Base-by-base conservation (phyloP, 1,140 invertebrate species). In the Batillaria attramentaria region DNA sequence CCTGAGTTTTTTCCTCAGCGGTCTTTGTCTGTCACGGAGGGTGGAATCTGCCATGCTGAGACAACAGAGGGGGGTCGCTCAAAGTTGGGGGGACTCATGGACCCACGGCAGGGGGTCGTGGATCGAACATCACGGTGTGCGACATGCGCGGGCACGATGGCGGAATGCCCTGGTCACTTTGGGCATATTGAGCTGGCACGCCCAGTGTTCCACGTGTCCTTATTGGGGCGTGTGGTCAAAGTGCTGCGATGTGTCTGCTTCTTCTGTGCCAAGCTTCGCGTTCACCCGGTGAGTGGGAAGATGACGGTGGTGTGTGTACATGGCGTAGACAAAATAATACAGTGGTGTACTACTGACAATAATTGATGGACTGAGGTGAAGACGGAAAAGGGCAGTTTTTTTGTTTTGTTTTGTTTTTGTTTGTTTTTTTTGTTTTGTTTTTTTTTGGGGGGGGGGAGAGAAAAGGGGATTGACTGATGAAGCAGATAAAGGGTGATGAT, bases 131-230 rank as follows among this genome's bases (percentile, higher is more conserved):
- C 90, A 3, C 93, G 97, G 62, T 99, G 98, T 91, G 97, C 98
- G 90, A 99, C 98, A 0, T 99, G 99, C 92, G 97, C 98, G 70
- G 98, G 95, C 39, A 99, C 97, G 86, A 97, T 99, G 96, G 95
- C 95, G 1, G 98, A 99, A 91, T 99, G 99, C 91, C 97, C 98
- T n/a, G 99, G 99, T 1, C 99, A 99, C 91, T 99, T 99, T 93
- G 99, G 98, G 28, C 99, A 99, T 89, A 96, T 99, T 81, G 97
- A 99, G 91, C 92, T 99, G 72, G 95, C 98, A 0, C 99, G 99
- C 91, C 99, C 99, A 33, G 98, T 99, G 3, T 99, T 97, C 92
- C 98, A 99, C 90, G 95, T 99, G 89, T 98, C 98, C 68, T 99
- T 99, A 88, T 93, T 99, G 35, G 97, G 96, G 74, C 99, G 99